phyloP scores from a whole-genome alignment of 2,113 vertebrate species.

The Spheniscus mendiculus region DNA sequence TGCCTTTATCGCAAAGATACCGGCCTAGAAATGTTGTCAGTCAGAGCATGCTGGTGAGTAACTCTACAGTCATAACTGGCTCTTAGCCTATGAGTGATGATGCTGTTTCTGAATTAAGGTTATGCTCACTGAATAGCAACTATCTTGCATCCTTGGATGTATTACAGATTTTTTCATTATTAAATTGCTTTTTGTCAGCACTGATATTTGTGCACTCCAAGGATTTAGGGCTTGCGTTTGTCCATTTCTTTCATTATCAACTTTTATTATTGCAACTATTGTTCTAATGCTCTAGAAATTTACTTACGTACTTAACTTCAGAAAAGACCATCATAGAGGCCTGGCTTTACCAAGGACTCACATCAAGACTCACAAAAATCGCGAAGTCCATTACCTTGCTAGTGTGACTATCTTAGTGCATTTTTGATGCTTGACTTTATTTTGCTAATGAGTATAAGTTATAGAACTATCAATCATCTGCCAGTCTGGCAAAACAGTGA shows the following conservation, averaged over 20 bases:
- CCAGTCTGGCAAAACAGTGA: neutral
- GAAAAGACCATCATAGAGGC: neutral
- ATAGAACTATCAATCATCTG: neutral
- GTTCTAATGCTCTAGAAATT: neutral
- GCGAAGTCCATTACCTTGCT: neutral
- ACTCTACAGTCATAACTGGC: neutral
- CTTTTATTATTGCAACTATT: neutral
- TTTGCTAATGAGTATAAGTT: neutral
- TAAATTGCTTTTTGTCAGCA: constrained; percentile 21
- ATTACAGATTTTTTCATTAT: neutral
- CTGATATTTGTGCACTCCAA: neutral
- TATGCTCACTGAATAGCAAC: constrained; percentile 14
- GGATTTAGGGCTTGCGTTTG: neutral
- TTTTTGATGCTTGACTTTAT: neutral
- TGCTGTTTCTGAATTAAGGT: neutral
- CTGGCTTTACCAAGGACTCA: neutral
- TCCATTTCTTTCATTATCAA: constrained; percentile 20
- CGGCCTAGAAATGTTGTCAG: neutral
- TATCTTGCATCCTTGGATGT: neutral
- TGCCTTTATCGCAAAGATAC: neutral
- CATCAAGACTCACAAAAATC: neutral
- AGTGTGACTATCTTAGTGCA: neutral
- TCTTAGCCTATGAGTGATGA: neutral
- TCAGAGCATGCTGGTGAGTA: neutral
- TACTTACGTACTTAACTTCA: neutral